phyloP scores from a whole-genome alignment of 1,140 invertebrate genomes.

The Conopomorpha cramerella region DNA sequence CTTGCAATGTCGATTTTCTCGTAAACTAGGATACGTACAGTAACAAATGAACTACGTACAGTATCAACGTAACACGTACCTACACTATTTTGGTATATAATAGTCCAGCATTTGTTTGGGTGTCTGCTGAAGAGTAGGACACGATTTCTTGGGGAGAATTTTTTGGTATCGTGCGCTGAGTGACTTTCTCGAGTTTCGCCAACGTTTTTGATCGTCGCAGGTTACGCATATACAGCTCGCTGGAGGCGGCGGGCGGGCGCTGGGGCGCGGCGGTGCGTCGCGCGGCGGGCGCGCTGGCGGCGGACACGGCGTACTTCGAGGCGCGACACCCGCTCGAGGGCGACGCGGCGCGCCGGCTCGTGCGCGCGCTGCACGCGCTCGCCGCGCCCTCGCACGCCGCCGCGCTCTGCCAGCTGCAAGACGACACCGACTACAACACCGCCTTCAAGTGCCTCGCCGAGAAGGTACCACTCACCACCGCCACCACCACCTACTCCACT shows the following conservation, averaged over 20 bases:
- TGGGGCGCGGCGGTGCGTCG: conserved; percentile 82
- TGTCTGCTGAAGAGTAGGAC: too few species aligned
- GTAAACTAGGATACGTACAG: too few species aligned
- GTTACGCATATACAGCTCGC: conserved; percentile 84
- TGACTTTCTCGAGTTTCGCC: too few species aligned
- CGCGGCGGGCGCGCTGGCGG: conserved; percentile 84
- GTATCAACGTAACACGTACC: too few species aligned
- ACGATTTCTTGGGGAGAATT: too few species aligned
- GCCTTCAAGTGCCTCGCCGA: conserved; percentile 87
- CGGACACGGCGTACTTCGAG: conserved; percentile 84
- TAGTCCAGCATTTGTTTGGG: too few species aligned
- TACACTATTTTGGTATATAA: too few species aligned
- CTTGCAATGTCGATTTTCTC: too few species aligned
- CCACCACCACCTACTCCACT: too few species aligned
- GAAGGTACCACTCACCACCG: conserved; percentile 32
- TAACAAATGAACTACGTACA: too few species aligned
- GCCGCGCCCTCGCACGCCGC: conserved; percentile 93
- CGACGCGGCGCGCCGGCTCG: conserved; percentile 79
- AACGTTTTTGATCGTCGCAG: too few species aligned
- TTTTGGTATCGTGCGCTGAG: too few species aligned
- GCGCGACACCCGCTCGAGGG: conserved; percentile 78
- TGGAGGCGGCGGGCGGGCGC: conserved; percentile 78
- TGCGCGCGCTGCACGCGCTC: conserved; percentile 86
- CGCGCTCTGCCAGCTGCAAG: conserved; percentile 91
- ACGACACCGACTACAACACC: conserved; percentile 88